Percentiles rank a stretch among this genome's conserved stretches.
phyloP scores from a whole-genome alignment of 2,797 vertebrate species.

The Pantherophis vulpinus region DNA sequence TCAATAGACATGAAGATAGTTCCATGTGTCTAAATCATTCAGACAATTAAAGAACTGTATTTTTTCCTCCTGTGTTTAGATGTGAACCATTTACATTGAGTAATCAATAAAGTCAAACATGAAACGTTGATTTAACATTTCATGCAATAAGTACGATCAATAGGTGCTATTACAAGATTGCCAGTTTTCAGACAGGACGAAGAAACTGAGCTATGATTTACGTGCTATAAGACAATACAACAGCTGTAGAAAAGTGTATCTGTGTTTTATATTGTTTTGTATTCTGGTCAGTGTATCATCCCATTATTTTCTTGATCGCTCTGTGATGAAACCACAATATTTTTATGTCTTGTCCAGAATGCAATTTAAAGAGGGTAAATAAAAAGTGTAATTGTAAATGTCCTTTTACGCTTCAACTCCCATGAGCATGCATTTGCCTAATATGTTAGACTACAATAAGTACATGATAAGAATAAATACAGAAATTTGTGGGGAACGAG shows the following conservation, averaged over 20 bases:
- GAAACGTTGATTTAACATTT: slow-evolving; percentile 31
- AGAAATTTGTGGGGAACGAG: neutral
- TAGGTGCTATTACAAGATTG: slow-evolving; percentile 32
- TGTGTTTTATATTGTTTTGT: neutral
- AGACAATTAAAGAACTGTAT: slow-evolving; percentile 15
- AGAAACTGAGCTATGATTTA: slow-evolving; percentile 15
- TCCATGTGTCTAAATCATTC: neutral
- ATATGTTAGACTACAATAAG: neutral
- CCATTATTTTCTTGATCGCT: neutral
- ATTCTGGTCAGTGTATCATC: neutral
- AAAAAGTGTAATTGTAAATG: slow-evolving; percentile 27
- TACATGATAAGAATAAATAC: slow-evolving; percentile 15
- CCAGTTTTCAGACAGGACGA: slow-evolving; percentile 27
- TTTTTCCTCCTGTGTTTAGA: neutral
- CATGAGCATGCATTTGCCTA: neutral
- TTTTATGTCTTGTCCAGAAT: slow-evolving; percentile 20
- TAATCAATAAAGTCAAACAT: slow-evolving; percentile 23
- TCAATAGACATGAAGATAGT: slow-evolving; percentile 8
- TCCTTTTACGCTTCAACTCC: slow-evolving; percentile 10
- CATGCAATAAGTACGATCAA: slow-evolving; percentile 22
- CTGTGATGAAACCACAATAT: neutral
- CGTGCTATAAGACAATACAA: slow-evolving; percentile 17
- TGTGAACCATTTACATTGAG: slow-evolving; percentile 17
- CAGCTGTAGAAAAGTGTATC: neutral
- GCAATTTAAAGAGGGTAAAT: slow-evolving; percentile 25